Percentiles rank a stretch among this genome's conserved stretches.
phyloP scores from a whole-genome alignment of 2,888 invertebrate species.

The Osedax fenrisi region DNA sequence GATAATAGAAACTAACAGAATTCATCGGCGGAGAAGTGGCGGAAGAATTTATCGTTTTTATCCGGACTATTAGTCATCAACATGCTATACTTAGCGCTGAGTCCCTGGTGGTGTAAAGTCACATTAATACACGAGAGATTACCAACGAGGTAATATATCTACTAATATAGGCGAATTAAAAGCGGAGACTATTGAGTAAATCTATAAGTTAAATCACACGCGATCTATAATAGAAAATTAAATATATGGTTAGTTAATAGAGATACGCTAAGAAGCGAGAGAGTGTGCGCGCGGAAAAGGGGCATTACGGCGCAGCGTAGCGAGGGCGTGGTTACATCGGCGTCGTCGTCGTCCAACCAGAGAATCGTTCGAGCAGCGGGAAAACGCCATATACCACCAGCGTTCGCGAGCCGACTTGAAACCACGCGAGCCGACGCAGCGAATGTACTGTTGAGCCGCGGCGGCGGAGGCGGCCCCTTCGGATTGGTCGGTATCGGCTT shows the following conservation, averaged over 20 bases:
- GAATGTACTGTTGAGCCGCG: conserved; percentile 1
- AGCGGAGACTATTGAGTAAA: no score
- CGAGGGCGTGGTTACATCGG: no score
- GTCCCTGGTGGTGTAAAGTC: conserved; percentile 61
- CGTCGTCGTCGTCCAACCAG: no score
- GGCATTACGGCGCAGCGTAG: no score
- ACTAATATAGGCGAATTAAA: no score
- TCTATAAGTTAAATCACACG: no score
- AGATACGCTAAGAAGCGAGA: no score
- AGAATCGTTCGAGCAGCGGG: conserved; percentile 57
- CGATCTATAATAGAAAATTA: no score
- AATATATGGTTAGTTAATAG: no score
- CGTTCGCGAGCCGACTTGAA: conserved; percentile 71
- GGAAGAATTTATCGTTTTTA: conserved; percentile 63
- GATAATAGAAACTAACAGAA: conserved; percentile 75
- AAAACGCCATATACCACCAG: conserved; percentile 85
- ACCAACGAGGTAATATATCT: no score
- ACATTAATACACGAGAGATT: no score
- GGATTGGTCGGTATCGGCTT: not conserved
- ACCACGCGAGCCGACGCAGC: conserved; percentile 52
- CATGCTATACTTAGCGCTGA: conserved; percentile 67
- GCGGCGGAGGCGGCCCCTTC: not conserved
- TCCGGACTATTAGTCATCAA: conserved; percentile 74
- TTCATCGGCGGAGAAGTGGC: conserved; percentile 86
- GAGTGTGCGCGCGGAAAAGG: no score